Base-by-base conservation (phyloP, 2,113 vertebrate genomes). In the Pygoscelis adeliae region DNA sequence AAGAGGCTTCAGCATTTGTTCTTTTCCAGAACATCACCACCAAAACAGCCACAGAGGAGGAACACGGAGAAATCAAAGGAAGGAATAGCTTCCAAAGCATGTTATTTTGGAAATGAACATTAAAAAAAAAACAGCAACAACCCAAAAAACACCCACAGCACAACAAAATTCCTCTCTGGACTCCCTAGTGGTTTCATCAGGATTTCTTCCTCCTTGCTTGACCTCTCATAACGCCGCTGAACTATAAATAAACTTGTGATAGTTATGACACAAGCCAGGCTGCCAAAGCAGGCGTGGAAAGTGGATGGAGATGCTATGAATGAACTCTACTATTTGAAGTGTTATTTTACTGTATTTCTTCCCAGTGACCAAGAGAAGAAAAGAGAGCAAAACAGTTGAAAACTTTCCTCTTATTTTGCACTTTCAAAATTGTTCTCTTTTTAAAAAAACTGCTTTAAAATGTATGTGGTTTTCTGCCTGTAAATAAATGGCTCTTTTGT, bases 241-340 rank as follows among this genome's bases (percentile, higher is more conserved):
- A 96, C 56, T 93, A 93, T 77, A 96, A 97, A 95, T 96, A 94
- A 92, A 76, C n/a, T 70, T 77, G 66, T 77, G 94, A 87, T 77
- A 65, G 65, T 62, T 91, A 72, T 70, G 78, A 94, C 92, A 97
- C 32, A 46, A 90, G n/a, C 50, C 59, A 77, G 46, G 53, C 83
- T 83, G 49, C 49, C 87, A 87, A 95, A 89, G 87, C 83, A 87
- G 72, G 38, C 1, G 0, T 61, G 53, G 81, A 91, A 89, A 87
- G 73, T 83, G 63, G 77, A 91, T 91, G 66, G 62, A 94, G 70
- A 96, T 87, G 62, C 42, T 91, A 73, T 87, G 91, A 96, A 94
- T 73, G 91, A 84, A 85, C 56, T 72, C 52, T 53, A 53, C 62
- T 86, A 56, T 85, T 72, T 73, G 53, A 72, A 77, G 62, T 91